Percentiles rank a stretch among this genome's conserved stretches.
Conservation (phyloP, 2,888 invertebrate genomes). For the Gisinianus flammeolus region DNA sequence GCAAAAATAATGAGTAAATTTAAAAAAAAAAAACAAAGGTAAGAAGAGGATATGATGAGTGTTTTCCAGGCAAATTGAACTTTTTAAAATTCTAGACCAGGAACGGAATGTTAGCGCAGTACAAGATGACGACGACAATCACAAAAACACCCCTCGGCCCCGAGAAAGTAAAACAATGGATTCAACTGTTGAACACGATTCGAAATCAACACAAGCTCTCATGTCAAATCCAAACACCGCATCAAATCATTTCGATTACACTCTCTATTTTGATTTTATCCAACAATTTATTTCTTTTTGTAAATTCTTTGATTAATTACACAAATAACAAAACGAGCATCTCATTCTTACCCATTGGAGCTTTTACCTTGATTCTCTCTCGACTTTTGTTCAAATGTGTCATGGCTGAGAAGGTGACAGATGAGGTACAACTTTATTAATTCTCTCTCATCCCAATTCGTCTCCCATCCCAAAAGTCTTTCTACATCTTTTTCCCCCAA, state of each 20-base stretch:
- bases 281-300: slow-evolving; percentile 34
- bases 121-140: slow-evolving; percentile 28
- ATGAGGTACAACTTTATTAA: slow-evolving; percentile 26
- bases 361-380: slow-evolving; percentile 16
- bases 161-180: slow-evolving; percentile 41
- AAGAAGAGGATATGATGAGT: too few relatives aligned
- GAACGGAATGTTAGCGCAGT: slow-evolving; percentile 38
- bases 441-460: too few relatives aligned
- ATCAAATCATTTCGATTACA: slow-evolving; percentile 32
- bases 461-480: too few relatives aligned
- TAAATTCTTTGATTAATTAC: slow-evolving; percentile 22
- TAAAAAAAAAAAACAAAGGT: too few relatives aligned
- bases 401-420: slow-evolving; percentile 40
- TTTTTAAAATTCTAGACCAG: slow-evolving; percentile 29
- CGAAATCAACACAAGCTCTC: slow-evolving; percentile 36
- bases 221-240: slow-evolving; percentile 33
- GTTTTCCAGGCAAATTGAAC: slow-evolving; percentile 2
- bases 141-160: slow-evolving; percentile 34
- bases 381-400: slow-evolving; percentile 30
- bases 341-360: slow-evolving; percentile 23
- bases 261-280: slow-evolving; percentile 26
- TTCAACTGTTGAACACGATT: slow-evolving; percentile 24
- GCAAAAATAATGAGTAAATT: too few relatives aligned
- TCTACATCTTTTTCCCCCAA: too few relatives aligned
- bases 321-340: slow-evolving; percentile 11